Conservation (phyloP, 2,888 invertebrate species). For the Drosophila suboccidentalis region DNA sequence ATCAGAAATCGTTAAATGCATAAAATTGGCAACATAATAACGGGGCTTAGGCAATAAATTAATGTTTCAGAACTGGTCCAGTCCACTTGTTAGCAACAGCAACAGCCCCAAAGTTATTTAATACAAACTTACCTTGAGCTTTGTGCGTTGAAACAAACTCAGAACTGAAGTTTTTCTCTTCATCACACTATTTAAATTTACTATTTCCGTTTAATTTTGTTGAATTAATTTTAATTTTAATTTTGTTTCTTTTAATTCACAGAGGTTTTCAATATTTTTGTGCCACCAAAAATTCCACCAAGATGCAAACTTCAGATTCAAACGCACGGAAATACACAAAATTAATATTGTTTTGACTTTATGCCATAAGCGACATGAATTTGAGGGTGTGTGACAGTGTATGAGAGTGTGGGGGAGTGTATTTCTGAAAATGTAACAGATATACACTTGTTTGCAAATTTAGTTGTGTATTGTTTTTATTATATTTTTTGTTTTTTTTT, state of each 20-base stretch:
- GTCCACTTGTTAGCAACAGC: slow-evolving; percentile 39
- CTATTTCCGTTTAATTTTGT: slow-evolving; percentile 17
- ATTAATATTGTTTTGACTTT: slow-evolving; percentile 30
- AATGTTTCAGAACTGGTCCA: slow-evolving; percentile 10
- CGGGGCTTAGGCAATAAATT: slow-evolving; percentile 31
- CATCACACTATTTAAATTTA: slow-evolving; percentile 56
- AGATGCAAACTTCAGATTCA: slow-evolving; percentile 33
- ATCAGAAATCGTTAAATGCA: slow-evolving; percentile 80
- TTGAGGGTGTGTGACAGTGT: slow-evolving; percentile 10
- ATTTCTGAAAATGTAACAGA: slow-evolving; percentile 3
- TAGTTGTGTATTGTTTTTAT: slow-evolving; percentile 36
- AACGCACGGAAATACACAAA: slow-evolving; percentile 43
- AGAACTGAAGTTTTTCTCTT: slow-evolving; percentile 41
- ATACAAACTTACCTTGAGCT: slow-evolving; percentile 56
- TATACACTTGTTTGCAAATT: slow-evolving; percentile 33
- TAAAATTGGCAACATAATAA: slow-evolving; percentile 59
- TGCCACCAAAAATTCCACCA: slow-evolving; percentile 24
- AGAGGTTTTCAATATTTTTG: slow-evolving; percentile 7
- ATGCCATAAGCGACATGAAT: slow-evolving; percentile 41
- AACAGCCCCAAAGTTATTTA: slow-evolving; percentile 16
- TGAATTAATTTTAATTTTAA: neutral
- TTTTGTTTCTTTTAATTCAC: slow-evolving; percentile 10
- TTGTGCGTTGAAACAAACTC: slow-evolving; percentile 52
- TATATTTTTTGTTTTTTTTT: slow-evolving; percentile 37
- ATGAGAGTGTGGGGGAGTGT: slow-evolving; percentile 5